phyloP scores from a whole-genome alignment of 2,113 vertebrate genomes.

The Xiphorhynchus elegans region DNA sequence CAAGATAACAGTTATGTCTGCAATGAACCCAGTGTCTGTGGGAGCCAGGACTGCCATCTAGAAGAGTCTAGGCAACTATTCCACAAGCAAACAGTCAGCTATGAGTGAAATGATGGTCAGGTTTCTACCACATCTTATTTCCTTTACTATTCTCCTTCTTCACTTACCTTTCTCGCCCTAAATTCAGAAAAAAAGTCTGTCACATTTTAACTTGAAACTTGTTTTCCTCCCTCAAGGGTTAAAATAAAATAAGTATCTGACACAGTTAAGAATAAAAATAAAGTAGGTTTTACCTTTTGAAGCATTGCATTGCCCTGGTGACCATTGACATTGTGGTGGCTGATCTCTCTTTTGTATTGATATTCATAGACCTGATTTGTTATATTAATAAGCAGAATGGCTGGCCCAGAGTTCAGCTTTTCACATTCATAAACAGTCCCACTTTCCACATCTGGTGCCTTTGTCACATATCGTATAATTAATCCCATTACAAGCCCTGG shows the following conservation, averaged over 20 bases:
- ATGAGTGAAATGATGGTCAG: neutral
- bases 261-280: neutral
- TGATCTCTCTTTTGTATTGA: slow-evolving; percentile 77
- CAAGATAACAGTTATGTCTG: neutral
- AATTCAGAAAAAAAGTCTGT: neutral
- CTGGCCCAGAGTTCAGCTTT: slow-evolving; percentile 66
- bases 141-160: neutral
- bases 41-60: neutral
- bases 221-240: neutral
- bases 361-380: slow-evolving; percentile 78
- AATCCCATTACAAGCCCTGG: slow-evolving; percentile 84
- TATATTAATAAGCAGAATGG: slow-evolving; percentile 74
- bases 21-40: neutral
- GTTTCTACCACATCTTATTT: neutral
- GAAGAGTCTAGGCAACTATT: neutral
- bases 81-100: neutral
- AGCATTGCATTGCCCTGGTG: slow-evolving; percentile 72
- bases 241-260: neutral
- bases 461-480: slow-evolving; percentile 74
- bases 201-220: neutral
- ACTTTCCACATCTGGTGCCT: slow-evolving; percentile 61
- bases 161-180: neutral
- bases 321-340: slow-evolving; percentile 69
- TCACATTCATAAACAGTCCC: slow-evolving; percentile 73
- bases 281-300: slow-evolving; percentile 74